Evolutionary conservation across 1,140 invertebrate genomes (phyloP), one percentile per base, ranked within the genome.

Genomic region (Drosophila guanche): DNA sequence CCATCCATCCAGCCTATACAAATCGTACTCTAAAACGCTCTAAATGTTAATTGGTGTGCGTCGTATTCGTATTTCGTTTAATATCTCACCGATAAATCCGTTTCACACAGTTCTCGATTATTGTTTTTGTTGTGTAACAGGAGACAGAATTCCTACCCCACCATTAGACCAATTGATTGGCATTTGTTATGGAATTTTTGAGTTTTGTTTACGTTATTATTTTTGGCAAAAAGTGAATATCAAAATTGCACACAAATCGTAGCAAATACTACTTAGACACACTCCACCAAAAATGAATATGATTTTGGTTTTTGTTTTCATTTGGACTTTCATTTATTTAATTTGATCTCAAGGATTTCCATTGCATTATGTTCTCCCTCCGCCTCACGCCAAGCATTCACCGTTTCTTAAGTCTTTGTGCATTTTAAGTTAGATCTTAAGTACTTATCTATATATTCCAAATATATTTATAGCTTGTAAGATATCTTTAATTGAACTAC

Each of bases 41-140:
- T 86, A 78, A 86, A 88, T 86, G 81, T 88, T 89, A 89, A 90
- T 88, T 86, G 85, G 76, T 88, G 85, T 88, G 76, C 85, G 84
- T 88, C 88, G 83, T 89, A 71, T 42, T 50, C 71, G 58, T 60
- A 76, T 69, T 76, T 83, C 55, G 71, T 89, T 79, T 2, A 68
- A 25, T 71, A 52, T 61, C 41, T 81, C 75, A 71, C 69, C 55
- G 47, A 55, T 65, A 55, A 53, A 65, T 51, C 62, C 43, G 41
- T 46, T 46, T 40, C 65, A 67, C 54, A 46, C 53, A 63, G 33
- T 45, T 69, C 66, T 68, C 66, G 20, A 48, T 48, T 68, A 68
- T 69, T 14, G 65, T 69, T 68, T 68, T 68, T 56, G 66, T 68
- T 63, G 66, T 69, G 63, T 69, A 69, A 69, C 62, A 37, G 33